Percentiles rank a stretch among this genome's conserved stretches.
These are phyloP conservation scores for Diorhabda carinulata DNA, from an alignment of 1,140 invertebrate species.

Conservation along the genomic window DNA sequence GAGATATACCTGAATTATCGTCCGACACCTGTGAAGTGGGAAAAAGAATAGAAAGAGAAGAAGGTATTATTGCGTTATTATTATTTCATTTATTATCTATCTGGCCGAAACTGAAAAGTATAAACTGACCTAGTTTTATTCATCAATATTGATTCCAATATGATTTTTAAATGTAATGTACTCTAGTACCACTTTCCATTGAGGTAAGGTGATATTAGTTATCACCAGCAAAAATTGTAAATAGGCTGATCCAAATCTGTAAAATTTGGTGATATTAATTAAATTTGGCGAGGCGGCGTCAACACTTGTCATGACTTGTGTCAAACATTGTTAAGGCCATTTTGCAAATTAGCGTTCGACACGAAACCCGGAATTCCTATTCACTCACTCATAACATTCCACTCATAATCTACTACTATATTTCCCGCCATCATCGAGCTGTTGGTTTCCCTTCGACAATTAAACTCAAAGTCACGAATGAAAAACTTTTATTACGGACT, in stretches of 20 bases:
- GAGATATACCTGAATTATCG: too few relatives aligned
- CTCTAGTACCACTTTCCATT: too few relatives aligned
- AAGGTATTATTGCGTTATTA: too few relatives aligned
- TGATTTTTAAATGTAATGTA: too few relatives aligned
- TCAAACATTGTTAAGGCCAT: conserved; percentile 24
- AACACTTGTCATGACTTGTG: conserved; percentile 31
- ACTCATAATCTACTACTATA: conserved; percentile 12
- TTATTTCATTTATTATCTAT: too few relatives aligned
- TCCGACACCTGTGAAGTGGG: too few relatives aligned
- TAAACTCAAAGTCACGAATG: conserved; percentile 11
- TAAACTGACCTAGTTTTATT: too few relatives aligned
- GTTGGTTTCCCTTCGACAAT: conserved; percentile 3
- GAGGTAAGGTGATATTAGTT: too few relatives aligned
- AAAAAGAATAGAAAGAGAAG: too few relatives aligned
- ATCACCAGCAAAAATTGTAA: background rate
- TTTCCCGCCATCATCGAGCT: conserved; percentile 7
- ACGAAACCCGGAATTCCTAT: conserved; percentile 13
- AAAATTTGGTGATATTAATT: conserved; percentile 24
- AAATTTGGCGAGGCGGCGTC: conserved; percentile 23
- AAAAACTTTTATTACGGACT: conserved; percentile 5
- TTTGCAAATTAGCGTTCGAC: conserved; percentile 16
- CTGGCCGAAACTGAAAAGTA: too few relatives aligned
- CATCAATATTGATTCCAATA: too few relatives aligned
- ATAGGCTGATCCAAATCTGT: background rate
- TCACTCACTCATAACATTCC: conserved; percentile 13